A percentile compares a stretch with the other conserved stretches of the same genome.
Conservation (phyloP, 1,140 invertebrate species). For the Neodiprion pinetum region DNA sequence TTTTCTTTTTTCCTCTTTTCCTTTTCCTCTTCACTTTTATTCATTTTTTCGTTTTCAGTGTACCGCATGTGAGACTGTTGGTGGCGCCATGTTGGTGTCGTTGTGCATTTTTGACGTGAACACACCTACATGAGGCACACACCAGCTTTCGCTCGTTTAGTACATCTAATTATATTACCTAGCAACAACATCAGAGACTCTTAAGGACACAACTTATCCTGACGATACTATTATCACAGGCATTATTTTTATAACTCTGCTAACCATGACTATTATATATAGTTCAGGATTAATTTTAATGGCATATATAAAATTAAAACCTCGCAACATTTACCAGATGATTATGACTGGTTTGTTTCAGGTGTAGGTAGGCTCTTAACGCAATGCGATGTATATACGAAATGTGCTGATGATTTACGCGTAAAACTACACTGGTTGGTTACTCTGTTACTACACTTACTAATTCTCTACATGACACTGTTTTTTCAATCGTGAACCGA, state of each 20-base stretch:
- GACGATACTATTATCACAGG: slow-evolving; percentile 67
- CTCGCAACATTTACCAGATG: slow-evolving; percentile 55
- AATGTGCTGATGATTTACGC: no score
- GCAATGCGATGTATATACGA: no score
- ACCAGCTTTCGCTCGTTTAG: slow-evolving; percentile 23
- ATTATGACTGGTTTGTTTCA: slow-evolving; percentile 28
- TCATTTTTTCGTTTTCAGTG: slow-evolving; percentile 36
- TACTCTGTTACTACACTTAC: no score
- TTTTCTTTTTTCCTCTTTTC: slow-evolving; percentile 4
- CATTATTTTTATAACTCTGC: slow-evolving; percentile 58
- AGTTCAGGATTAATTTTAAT: slow-evolving; percentile 39
- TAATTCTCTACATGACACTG: no score
- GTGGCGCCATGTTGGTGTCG: slow-evolving; percentile 31
- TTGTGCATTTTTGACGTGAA: slow-evolving; percentile 37
- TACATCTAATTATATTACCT: slow-evolving; percentile 52
- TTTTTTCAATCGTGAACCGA: not conserved
- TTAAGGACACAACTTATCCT: slow-evolving; percentile 66
- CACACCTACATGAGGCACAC: slow-evolving; percentile 30
- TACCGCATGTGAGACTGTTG: slow-evolving; percentile 33
- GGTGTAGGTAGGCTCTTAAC: slow-evolving; percentile 27
- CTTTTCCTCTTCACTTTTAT: slow-evolving; percentile 26
- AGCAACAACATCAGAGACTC: slow-evolving; percentile 64
- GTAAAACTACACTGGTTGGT: no score
- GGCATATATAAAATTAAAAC: slow-evolving; percentile 59
- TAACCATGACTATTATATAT: slow-evolving; percentile 60